Conservation (phyloP, 2,797 vertebrate genomes). For the Falco concolor region DNA sequence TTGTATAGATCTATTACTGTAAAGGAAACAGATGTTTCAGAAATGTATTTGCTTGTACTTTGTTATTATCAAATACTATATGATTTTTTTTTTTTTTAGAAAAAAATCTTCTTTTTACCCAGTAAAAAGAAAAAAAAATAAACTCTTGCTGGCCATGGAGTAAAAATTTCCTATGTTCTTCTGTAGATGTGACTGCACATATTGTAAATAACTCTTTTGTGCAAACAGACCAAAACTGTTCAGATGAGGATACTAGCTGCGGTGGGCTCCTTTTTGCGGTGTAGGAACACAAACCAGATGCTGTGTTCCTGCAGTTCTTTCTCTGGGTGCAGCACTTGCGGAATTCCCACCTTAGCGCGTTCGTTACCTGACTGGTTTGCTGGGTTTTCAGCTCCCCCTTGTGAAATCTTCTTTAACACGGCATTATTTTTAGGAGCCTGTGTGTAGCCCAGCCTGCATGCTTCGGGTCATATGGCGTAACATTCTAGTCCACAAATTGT, state of each 20-base stretch:
- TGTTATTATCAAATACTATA: conserved; percentile 60
- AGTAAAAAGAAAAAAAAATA: conserved; percentile 59
- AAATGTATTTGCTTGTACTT: conserved; percentile 67
- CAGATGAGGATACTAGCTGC: not conserved
- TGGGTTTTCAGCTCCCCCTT: conserved; percentile 44
- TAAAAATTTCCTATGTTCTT: conserved; percentile 59
- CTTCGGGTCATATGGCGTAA: not conserved
- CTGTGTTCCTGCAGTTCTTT: not conserved
- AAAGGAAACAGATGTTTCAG: conserved; percentile 61
- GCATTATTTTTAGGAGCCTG: not conserved
- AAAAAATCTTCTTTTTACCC: conserved; percentile 34
- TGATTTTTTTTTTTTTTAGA: not conserved
- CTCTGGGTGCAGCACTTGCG: not conserved
- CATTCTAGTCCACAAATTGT: not conserved
- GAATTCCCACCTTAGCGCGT: not conserved
- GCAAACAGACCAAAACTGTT: conserved; percentile 27
- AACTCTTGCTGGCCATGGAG: conserved; percentile 55
- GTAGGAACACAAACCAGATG: not conserved
- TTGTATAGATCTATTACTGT: conserved; percentile 62
- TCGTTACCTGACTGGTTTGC: not conserved
- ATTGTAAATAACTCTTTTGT: conserved; percentile 52
- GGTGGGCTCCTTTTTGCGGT: not conserved
- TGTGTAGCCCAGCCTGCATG: not conserved
- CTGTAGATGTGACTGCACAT: conserved; percentile 58
- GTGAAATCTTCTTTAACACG: not conserved